These are phyloP conservation scores for Tenthredo distinguenda DNA, from an alignment of 2,888 invertebrate species.

Conservation along the genomic window DNA sequence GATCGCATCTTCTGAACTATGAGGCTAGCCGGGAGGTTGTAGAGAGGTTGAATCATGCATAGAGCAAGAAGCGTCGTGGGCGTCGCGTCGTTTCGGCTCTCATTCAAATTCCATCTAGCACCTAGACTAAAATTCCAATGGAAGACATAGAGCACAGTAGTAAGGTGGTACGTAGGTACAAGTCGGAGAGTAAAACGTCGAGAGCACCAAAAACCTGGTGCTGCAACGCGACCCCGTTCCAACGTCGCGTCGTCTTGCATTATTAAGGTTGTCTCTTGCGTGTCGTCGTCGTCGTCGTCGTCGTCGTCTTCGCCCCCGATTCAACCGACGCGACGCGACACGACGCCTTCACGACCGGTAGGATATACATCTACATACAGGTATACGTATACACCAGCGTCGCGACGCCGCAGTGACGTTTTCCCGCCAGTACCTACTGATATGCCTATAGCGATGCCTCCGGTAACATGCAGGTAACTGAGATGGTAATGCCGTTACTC, in stretches of 20 bases:
- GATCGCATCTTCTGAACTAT: neutral
- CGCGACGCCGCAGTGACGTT: slow-evolving; percentile 37
- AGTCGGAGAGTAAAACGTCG: slow-evolving; percentile 17
- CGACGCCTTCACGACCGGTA: neutral
- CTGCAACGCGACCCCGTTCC: slow-evolving; percentile 38
- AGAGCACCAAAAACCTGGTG: slow-evolving; percentile 39
- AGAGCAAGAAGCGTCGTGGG: neutral
- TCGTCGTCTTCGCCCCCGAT: neutral
- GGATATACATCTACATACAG: neutral
- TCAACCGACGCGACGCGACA: slow-evolving; percentile 28
- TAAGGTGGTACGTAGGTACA: neutral
- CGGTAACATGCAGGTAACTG: slow-evolving; percentile 66
- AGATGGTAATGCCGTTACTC: slow-evolving; percentile 59
- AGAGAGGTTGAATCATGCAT: neutral
- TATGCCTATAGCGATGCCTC: slow-evolving; percentile 53
- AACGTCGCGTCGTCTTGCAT: slow-evolving; percentile 51
- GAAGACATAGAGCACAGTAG: neutral
- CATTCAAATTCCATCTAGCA: slow-evolving; percentile 50
- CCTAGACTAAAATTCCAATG: slow-evolving; percentile 47
- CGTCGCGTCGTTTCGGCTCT: slow-evolving; percentile 8
- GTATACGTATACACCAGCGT: neutral
- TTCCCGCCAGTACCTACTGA: slow-evolving; percentile 42
- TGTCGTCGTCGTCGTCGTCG: slow-evolving; percentile 30
- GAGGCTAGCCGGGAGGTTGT: neutral
- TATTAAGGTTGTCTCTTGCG: slow-evolving; percentile 52